Evolutionary conservation across 2,797 vertebrate genomes (phyloP).

Genomic region (Benthosema pterotum): DNA sequence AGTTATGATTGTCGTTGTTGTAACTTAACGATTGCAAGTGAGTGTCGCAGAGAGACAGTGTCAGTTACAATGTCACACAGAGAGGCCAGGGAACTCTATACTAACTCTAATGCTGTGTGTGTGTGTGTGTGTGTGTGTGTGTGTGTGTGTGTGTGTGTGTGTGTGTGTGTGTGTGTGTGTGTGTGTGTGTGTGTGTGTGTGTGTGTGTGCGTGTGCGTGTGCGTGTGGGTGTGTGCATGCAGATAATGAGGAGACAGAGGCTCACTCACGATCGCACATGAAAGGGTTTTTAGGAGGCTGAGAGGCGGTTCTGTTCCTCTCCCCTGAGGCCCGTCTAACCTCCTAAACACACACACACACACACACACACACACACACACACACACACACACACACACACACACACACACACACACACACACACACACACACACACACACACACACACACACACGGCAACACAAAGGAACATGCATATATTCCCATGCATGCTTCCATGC

Average conservation of each 20-base stretch:
- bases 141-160: too few species aligned
- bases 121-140: too few species aligned
- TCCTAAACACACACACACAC: constrained; percentile 13
- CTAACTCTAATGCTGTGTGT: too few species aligned
- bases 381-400: constrained; percentile 28
- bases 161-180: too few species aligned
- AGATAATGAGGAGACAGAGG: constrained; percentile 67
- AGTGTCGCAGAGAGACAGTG: too few species aligned
- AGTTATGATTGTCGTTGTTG: too few species aligned
- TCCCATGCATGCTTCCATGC: too few species aligned
- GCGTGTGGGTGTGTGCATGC: constrained; percentile 24
- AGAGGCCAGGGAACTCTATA: too few species aligned
- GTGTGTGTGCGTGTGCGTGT: constrained; percentile 35
- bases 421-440: constrained; percentile 4
- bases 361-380: constrained; percentile 18
- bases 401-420: neutral
- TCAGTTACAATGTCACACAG: too few species aligned
- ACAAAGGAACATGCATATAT: too few species aligned
- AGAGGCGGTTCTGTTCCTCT: constrained; percentile 39
- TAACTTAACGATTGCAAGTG: too few species aligned
- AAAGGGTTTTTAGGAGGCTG: constrained; percentile 65
- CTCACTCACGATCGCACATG: constrained; percentile 57
- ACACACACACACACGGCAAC: constrained; percentile 23
- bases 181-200: too few species aligned
- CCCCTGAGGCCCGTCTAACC: constrained; percentile 49